phyloP scores from a whole-genome alignment of 2,888 invertebrate species.

The Leptodirus hochenwartii region DNA sequence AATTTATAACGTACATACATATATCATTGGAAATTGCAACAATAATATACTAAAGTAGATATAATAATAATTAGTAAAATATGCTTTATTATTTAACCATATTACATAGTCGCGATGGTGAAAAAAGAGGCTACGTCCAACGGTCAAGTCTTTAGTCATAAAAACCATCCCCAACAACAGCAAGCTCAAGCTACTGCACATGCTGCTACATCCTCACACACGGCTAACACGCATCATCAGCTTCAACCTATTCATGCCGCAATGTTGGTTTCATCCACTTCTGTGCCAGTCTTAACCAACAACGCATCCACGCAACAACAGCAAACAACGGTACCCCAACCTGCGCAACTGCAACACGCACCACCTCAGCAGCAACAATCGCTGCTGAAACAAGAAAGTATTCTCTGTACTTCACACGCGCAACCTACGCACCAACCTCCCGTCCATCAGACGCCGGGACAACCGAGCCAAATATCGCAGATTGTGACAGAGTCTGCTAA shows the following conservation, averaged over 20 bases:
- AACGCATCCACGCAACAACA: constrained; percentile 17
- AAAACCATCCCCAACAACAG: constrained; percentile 12
- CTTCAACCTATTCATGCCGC: constrained; percentile 11
- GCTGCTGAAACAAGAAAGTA: too few species aligned
- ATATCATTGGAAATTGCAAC: too few species aligned
- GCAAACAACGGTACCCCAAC: too few species aligned
- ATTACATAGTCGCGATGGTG: too few species aligned
- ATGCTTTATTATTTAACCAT: too few species aligned
- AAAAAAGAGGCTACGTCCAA: too few species aligned
- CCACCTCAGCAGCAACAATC: constrained; percentile 13
- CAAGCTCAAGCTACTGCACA: constrained; percentile 14
- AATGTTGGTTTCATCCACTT: constrained; percentile 16
- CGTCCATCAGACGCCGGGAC: constrained; percentile 12
- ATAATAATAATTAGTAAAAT: too few species aligned
- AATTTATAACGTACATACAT: too few species aligned
- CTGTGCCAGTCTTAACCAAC: constrained; percentile 17
- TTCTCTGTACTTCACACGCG: too few species aligned
- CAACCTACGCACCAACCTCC: constrained; percentile 17
- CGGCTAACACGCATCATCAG: constrained; percentile 10
- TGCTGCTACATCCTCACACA: neutral
- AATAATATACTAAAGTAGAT: too few species aligned
- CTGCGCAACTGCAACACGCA: too few species aligned
- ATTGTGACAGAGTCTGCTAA: constrained; percentile 25
- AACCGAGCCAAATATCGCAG: constrained; percentile 19
- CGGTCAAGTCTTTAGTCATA: too few species aligned